phyloP scores from a whole-genome alignment of 2,888 invertebrate genomes.

The Rhodophaea formosa region DNA sequence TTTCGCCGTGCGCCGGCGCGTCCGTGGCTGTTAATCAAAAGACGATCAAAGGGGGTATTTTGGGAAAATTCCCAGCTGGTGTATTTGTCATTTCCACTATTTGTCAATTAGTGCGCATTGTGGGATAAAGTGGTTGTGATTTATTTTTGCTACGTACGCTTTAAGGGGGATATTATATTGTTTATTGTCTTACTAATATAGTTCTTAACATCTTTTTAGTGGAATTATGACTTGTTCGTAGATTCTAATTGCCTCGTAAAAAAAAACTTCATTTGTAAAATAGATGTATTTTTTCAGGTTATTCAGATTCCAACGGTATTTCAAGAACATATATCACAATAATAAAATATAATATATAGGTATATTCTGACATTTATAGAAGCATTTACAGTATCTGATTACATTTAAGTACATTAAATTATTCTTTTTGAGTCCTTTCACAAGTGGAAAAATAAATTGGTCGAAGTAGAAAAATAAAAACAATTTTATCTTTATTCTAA shows the following conservation, averaged over 20 bases:
- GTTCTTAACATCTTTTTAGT: not conserved
- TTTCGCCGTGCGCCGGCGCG: slow-evolving; percentile 54
- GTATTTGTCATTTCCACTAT: slow-evolving; percentile 80
- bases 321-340: too few relatives aligned
- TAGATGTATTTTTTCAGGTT: not conserved
- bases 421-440: too few relatives aligned
- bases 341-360: too few relatives aligned
- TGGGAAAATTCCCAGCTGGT: slow-evolving; percentile 67
- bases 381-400: too few relatives aligned
- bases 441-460: too few relatives aligned
- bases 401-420: too few relatives aligned
- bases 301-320: too few relatives aligned
- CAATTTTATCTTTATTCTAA: too few relatives aligned
- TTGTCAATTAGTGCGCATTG: slow-evolving; percentile 80
- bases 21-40: slow-evolving; percentile 71
- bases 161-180: slow-evolving; percentile 31
- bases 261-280: too few relatives aligned
- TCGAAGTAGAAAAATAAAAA: too few relatives aligned
- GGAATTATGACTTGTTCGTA: not conserved
- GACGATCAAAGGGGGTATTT: slow-evolving; percentile 77
- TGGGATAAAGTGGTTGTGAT: slow-evolving; percentile 70
- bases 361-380: too few relatives aligned
- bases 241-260: not conserved
- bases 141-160: slow-evolving; percentile 61
- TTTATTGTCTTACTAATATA: not conserved